A percentile compares a stretch with the other conserved stretches of the same genome.
phyloP scores from a whole-genome alignment of 1,140 invertebrate species.

The Diorhabda elongata region DNA sequence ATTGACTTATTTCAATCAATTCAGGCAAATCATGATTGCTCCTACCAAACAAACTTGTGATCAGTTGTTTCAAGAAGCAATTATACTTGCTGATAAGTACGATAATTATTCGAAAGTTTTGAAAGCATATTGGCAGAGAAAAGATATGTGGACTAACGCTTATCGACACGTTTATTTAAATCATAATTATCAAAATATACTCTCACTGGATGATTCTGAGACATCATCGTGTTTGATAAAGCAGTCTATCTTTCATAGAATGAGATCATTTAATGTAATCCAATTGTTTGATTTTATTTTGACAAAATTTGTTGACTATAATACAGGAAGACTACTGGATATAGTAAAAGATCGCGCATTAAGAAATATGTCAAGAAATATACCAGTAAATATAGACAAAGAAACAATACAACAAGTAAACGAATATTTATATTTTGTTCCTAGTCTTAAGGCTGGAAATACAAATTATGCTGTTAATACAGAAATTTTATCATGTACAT shows the following conservation, averaged over 20 bases:
- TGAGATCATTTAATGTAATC: constrained; percentile 11
- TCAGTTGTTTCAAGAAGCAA: neutral
- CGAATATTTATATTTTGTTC: neutral
- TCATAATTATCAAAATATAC: constrained; percentile 1
- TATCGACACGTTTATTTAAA: neutral
- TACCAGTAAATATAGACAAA: neutral
- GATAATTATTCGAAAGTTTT: constrained; percentile 1
- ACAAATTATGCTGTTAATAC: constrained; percentile 1
- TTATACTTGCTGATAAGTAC: neutral
- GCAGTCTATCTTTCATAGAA: constrained; percentile 3
- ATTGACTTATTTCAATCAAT: neutral
- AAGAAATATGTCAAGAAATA: neutral
- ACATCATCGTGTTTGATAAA: neutral
- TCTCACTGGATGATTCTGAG: constrained; percentile 8
- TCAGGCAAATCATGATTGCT: constrained; percentile 9
- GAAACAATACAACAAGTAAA: neutral
- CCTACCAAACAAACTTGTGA: neutral
- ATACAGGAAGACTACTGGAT: neutral
- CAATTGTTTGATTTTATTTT: constrained; percentile 11
- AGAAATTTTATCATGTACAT: neutral
- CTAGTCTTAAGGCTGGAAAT: neutral
- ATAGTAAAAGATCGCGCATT: neutral
- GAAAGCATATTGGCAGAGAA: neutral
- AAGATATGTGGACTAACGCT: neutral
- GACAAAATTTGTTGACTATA: constrained; percentile 1